Percentiles rank a stretch among this genome's conserved stretches.
These are phyloP conservation scores for Drosophila antonietae DNA, from an alignment of 2,888 invertebrate genomes.

Conservation along the genomic window DNA sequence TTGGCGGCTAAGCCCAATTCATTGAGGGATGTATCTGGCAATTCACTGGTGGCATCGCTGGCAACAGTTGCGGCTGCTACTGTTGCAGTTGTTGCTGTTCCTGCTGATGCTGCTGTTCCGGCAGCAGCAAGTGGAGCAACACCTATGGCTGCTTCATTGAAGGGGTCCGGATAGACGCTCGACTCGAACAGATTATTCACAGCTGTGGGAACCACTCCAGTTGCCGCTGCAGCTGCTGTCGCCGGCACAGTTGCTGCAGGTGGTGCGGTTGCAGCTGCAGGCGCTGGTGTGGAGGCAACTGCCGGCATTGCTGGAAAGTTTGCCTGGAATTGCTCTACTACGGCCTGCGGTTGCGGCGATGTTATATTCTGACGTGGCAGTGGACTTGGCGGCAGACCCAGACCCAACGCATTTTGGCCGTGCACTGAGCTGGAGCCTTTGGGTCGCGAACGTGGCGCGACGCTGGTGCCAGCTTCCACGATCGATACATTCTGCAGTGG, in stretches of 20 bases:
- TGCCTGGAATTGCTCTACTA: slow-evolving; percentile 84
- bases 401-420: slow-evolving; percentile 85
- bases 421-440: slow-evolving; percentile 86
- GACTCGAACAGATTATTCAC: slow-evolving; percentile 88
- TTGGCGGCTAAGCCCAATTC: slow-evolving; percentile 32
- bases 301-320: slow-evolving; percentile 82
- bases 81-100: slow-evolving; percentile 24
- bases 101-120: slow-evolving; percentile 30
- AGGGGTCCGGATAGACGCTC: slow-evolving; percentile 89
- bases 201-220: slow-evolving; percentile 50
- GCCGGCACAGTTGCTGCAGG: slow-evolving; percentile 70
- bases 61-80: slow-evolving; percentile 42
- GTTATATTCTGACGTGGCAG: slow-evolving; percentile 84
- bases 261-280: slow-evolving; percentile 14
- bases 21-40: slow-evolving; percentile 30
- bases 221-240: slow-evolving; percentile 83
- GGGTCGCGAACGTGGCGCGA: slow-evolving; percentile 92
- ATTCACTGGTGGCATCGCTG: slow-evolving; percentile 33
- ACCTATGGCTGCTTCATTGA: slow-evolving; percentile 85
- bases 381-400: slow-evolving; percentile 86
- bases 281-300: slow-evolving; percentile 24
- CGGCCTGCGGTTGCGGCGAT: slow-evolving; percentile 83
- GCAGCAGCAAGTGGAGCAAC: slow-evolving; percentile 33
- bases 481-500: slow-evolving; percentile 84
- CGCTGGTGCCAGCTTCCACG: slow-evolving; percentile 90